Evolutionary conservation across 2,888 invertebrate genomes (phyloP).

Genomic region (Gisinianus flammeolus): DNA sequence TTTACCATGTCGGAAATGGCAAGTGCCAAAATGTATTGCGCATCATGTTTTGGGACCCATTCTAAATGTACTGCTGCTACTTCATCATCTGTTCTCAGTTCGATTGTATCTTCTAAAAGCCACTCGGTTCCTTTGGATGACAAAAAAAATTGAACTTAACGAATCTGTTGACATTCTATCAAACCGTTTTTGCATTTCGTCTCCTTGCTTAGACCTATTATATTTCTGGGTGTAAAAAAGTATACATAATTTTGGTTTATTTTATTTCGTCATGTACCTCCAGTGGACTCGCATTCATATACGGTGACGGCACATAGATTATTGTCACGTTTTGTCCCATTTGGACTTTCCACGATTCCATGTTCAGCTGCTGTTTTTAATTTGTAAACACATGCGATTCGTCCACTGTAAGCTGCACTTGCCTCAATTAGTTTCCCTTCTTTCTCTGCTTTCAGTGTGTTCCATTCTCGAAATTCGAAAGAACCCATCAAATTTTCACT

Average conservation of each 20-base stretch:
- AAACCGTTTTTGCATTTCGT: background rate
- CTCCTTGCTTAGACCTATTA: no score
- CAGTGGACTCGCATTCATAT: constrained; percentile 98
- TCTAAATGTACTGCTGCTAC: constrained; percentile 79
- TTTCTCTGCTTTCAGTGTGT: constrained; percentile 44
- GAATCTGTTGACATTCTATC: no score
- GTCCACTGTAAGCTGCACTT: constrained; percentile 95
- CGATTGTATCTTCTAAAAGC: constrained; percentile 94
- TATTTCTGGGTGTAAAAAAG: background rate
- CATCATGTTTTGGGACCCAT: constrained; percentile 99
- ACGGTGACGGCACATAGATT: constrained; percentile 75
- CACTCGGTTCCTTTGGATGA: constrained; percentile 68
- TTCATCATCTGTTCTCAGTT: constrained; percentile 71
- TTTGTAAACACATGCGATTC: constrained; percentile 97
- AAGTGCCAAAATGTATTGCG: constrained; percentile 95
- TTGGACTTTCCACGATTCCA: constrained; percentile 35
- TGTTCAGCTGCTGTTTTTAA: constrained; percentile 63
- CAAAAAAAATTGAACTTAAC: background rate
- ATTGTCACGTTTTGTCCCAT: constrained; percentile 36
- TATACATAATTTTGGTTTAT: background rate
- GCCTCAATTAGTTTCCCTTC: constrained; percentile 75
- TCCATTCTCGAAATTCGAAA: constrained; percentile 54
- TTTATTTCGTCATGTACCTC: constrained; percentile 66
- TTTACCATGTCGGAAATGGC: constrained; percentile 84
- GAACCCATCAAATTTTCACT: constrained; percentile 33